Base-by-base conservation (phyloP, 2,888 invertebrate species). In the Piscicola geometra region DNA sequence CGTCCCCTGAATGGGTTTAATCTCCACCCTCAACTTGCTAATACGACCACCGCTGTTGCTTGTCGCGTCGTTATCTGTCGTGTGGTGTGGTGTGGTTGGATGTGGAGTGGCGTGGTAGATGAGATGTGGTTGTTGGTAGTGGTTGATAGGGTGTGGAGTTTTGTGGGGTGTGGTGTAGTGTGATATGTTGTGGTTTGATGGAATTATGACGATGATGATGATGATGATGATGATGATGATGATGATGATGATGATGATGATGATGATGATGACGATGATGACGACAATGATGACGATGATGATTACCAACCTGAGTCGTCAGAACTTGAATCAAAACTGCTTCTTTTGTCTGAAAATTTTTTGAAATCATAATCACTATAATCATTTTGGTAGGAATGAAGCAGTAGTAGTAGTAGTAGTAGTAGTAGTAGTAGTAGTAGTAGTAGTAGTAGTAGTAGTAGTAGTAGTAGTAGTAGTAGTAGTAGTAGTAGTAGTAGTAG, bases 1-100 rank as follows among this genome's bases (percentile, higher is more conserved):
- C 87, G 93, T 94, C 5, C 82, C 81, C 83, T 91, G 93, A 71
- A 94, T 88, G 0, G 96, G 96, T 86, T 95, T 95, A 78, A 96
- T 96, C 88, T 94, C 93, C 1, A 96, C 94, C 83, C 93, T 93
- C 80, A 96, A 92, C 86, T 94, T 94, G 68, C 90, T 90, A 82
- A 92, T 93, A 74, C 90, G 89, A 82, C 93, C 93, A 83, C 93
- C 93, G n/a, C n/a, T n/a, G 30, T 75, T 56, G 50, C 78, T 78
- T 78, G 60, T 56, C 15, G 60, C n/a, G 21, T 56, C 60, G 60
- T 56, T 56, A n/a, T 32, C 32, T 68, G 32, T 30, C 9, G 3
- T 30, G 12, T 25, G 5, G 35, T 28, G 68, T 68, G 25, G 68
- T 35, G 33, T n/a, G n/a, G n/a, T n/a, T n/a, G n/a, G n/a, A n/a